Evolutionary conservation across 2,888 invertebrate genomes (phyloP).

Genomic region (Koerneria pararmatus): DNA sequence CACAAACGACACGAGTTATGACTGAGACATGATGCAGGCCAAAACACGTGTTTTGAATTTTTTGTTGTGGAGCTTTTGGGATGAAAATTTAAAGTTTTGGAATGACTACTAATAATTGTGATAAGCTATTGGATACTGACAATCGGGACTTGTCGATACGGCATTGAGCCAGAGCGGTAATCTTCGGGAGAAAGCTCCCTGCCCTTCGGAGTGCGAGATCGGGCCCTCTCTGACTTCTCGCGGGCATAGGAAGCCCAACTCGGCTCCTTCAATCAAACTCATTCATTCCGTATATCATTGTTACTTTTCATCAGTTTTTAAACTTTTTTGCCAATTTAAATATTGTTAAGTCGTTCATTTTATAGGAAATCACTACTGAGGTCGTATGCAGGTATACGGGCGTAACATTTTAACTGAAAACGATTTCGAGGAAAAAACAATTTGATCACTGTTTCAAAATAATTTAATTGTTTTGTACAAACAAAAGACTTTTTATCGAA

Average conservation of each 20-base stretch:
- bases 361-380: too few relatives aligned
- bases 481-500: too few relatives aligned
- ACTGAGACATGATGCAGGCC: too few relatives aligned
- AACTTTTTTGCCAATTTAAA: not conserved
- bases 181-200: constrained; percentile 7
- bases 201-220: constrained; percentile 8
- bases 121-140: not conserved
- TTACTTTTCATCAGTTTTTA: too few relatives aligned
- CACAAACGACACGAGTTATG: too few relatives aligned
- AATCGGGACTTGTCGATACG: constrained; percentile 2
- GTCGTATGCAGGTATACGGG: too few relatives aligned
- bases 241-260: constrained; percentile 38
- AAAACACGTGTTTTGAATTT: too few relatives aligned
- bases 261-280: constrained; percentile 31
- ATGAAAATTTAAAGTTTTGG: not conserved
- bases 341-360: not conserved
- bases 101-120: not conserved
- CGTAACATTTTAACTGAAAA: too few relatives aligned
- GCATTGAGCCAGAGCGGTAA: not conserved
- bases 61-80: not conserved
- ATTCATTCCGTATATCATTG: not conserved
- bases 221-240: constrained; percentile 36
- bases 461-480: too few relatives aligned
- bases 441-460: too few relatives aligned
- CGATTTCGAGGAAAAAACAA: too few relatives aligned